Evolutionary conservation across 2,888 invertebrate species (phyloP).

Genomic region (Nephrotoma guestfalica): DNA sequence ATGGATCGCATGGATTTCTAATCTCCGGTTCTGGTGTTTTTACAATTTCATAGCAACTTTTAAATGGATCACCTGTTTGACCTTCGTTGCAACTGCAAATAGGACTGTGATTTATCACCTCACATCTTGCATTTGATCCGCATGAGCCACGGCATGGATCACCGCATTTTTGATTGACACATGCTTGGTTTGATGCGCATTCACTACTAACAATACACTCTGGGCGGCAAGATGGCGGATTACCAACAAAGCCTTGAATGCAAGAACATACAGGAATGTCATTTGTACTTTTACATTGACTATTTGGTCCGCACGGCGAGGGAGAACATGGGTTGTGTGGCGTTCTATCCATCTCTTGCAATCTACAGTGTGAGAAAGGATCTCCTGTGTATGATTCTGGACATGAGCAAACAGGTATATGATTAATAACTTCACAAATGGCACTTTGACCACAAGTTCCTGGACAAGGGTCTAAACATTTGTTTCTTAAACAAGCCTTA

Average conservation of each 20-base stretch:
- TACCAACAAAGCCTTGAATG: conserved; percentile 48
- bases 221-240: conserved; percentile 51
- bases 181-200: conserved; percentile 45
- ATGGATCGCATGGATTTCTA: conserved; percentile 52
- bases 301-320: conserved; percentile 46
- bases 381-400: conserved; percentile 52
- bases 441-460: conserved; percentile 61
- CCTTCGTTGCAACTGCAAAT: conserved; percentile 51
- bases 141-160: conserved; percentile 60
- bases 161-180: conserved; percentile 51
- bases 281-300: conserved; percentile 42
- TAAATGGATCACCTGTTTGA: conserved; percentile 62
- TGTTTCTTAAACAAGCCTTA: conserved; percentile 53
- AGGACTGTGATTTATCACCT: conserved; percentile 55
- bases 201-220: conserved; percentile 54
- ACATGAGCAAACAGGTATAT: conserved; percentile 61
- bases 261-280: conserved; percentile 55
- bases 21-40: conserved; percentile 24
- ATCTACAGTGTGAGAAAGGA: conserved; percentile 45
- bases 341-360: conserved; percentile 20
- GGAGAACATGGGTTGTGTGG: conserved; percentile 36
- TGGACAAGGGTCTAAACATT: conserved; percentile 58
- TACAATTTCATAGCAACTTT: conserved; percentile 48
- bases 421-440: conserved; percentile 55
- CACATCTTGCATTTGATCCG: conserved; percentile 53